Conservation (phyloP, 2,113 vertebrate species). For the Sapajus apella region DNA sequence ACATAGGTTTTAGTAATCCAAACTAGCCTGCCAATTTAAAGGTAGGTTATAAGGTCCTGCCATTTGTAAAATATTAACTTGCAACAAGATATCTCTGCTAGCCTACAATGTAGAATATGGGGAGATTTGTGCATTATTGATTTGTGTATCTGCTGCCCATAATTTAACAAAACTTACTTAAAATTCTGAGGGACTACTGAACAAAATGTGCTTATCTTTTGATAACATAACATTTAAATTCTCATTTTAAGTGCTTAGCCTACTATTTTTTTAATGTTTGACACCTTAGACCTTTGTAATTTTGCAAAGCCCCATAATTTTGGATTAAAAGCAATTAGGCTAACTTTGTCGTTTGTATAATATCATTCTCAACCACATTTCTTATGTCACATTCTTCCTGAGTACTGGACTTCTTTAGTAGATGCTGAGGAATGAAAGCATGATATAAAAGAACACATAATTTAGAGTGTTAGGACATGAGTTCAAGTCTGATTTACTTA, state of each 20-base stretch:
- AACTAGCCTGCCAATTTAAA: not conserved
- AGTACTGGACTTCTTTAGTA: not conserved
- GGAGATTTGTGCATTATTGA: not conserved
- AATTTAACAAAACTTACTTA: not conserved
- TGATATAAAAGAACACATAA: not conserved
- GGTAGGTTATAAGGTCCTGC: not conserved
- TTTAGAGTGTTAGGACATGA: not conserved
- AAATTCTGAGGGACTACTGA: not conserved
- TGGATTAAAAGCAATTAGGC: not conserved
- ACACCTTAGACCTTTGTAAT: not conserved
- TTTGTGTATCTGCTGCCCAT: not conserved
- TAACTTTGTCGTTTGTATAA: not conserved
- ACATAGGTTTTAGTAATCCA: not conserved
- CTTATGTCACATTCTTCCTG: not conserved
- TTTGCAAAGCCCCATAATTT: constrained; percentile 8
- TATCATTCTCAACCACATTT: not conserved
- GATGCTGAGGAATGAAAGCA: not conserved
- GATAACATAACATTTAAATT: not conserved
- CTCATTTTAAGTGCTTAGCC: not conserved
- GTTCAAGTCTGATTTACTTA: not conserved
- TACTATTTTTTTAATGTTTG: not conserved
- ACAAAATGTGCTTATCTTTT: not conserved
- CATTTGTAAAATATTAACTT: not conserved
- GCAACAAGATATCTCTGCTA: not conserved
- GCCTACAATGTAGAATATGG: not conserved